phyloP scores from a whole-genome alignment of 2,113 vertebrate species.

The Hemiprocne comata region DNA sequence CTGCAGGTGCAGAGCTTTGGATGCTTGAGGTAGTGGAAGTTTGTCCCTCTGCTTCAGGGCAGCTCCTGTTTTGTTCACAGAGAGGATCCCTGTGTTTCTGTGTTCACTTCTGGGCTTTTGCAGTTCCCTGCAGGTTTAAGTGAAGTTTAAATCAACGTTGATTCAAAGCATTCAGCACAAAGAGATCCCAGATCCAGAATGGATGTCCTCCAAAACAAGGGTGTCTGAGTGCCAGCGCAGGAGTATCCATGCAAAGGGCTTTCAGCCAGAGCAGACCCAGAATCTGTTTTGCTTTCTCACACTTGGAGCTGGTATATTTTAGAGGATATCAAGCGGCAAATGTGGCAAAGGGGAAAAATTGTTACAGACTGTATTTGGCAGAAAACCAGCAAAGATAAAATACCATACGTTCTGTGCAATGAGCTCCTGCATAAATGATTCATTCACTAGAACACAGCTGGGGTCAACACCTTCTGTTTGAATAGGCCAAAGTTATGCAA shows the following conservation, averaged over 20 bases:
- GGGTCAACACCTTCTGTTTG: conserved; percentile 32
- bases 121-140: background rate
- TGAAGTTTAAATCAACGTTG: background rate
- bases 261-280: background rate
- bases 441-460: conserved; percentile 51
- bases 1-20: background rate
- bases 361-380: conserved; percentile 59
- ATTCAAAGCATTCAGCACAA: background rate
- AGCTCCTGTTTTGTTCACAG: background rate
- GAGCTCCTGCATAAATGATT: conserved; percentile 48
- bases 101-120: background rate
- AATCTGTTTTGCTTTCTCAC: conserved; percentile 54
- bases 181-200: background rate
- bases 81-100: background rate
- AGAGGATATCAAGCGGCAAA: conserved; percentile 54
- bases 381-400: conserved; percentile 61
- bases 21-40: background rate
- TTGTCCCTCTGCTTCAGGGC: background rate
- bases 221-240: background rate
- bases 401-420: conserved; percentile 64
- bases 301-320: conserved; percentile 38
- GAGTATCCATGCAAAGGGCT: background rate
- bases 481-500: conserved; percentile 43
- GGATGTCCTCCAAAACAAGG: background rate
- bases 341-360: conserved; percentile 60